Base-by-base conservation (phyloP, 1,140 invertebrate species). In the Hermetia illucens region DNA sequence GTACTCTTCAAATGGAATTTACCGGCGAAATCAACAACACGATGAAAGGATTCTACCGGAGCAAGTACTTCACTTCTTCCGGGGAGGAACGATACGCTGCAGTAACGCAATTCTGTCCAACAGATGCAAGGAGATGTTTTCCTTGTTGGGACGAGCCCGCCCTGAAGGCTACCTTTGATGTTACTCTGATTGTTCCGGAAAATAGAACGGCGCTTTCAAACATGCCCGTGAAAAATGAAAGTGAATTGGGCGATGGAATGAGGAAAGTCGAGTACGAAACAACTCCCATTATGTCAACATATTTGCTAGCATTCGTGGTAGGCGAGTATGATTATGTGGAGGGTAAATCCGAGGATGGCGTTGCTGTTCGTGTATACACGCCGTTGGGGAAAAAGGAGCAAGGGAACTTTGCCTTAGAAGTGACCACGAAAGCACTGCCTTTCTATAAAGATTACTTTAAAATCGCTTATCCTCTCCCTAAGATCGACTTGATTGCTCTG, bases 131-230 rank as follows among this genome's bases (percentile, higher is more conserved):
- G 40, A 64, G 82, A 49, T 88, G 86, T 52, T 93, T 95, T 55
- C 90, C 90, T 5, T 94, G 89, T 61, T 94, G 87, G 87, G 90
- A 94, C 63, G 90, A 94, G 55, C 91, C 90, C 21, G 81, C 85
- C 8, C 66, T 87, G 5, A 95, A 94, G 63, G 82, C 89, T 12
- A 88, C 83, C 5, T 95, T 94, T 71, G 79, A 88, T 58, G 79
- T 95, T 36, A 79, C 77, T 2, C 60, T 94, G 4, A 70, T 76
- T 45, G 79, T 86, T 35, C 80, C 82, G 2, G 61, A 67, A 25
- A 68, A 75, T 44, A 66, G 75, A 44, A 76, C 83, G 8, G 84
- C 83, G 36, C 65, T 94, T 21, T 93, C 88, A 12, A 95, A 94
- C 55, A 94, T 93, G 89, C 82, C 82, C 9, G 72, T 82, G 0